Base-by-base conservation (phyloP, 2,888 invertebrate species). In the Perdita meconis region DNA sequence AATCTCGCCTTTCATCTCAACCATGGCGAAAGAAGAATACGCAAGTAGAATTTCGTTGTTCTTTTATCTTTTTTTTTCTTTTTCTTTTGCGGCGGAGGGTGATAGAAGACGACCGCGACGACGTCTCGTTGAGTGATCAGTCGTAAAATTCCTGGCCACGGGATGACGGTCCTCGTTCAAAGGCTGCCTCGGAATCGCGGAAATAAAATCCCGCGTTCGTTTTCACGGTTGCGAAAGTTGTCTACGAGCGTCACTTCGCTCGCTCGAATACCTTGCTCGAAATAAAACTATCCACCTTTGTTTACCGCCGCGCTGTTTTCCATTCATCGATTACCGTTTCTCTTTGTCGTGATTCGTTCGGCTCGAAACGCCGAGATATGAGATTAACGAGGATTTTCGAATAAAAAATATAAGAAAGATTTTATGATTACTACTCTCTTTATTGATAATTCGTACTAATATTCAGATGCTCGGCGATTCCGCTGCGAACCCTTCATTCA, bases 61-160 rank as follows among this genome's bases (percentile, higher is more conserved):
- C 64, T n/a, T 68, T 78, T 65, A 65, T 47, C 63, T 78, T 65
- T 67, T 47, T n/a, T n/a, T n/a, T n/a, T n/a, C 34, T 67, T 78
- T 65, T 67, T 47, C 63, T 78, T 65, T 68, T 47, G 40, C 55
- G 66, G 44, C 47, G 3, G 44, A 59, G 60, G 30, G 30, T 30
- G 65, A 72, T 69, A 13, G 72, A 65, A 82, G 36, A 40, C 67
- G 72, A 80, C 69, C 42, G 16, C 51, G 63, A 53, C 63, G 76
- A 36, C 42, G 61, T 47, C 60, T 68, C 65, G 70, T 66, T 64
- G 83, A 81, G 74, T 67, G 83, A 83, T 83, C 83, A 79, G 74
- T 83, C 83, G 79, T 83, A 83, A 83, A 83, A 83, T 81, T 78
- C 83, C 34, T n/a, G 40, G 66, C 47, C 61, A 30, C 66, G 56